Evolutionary conservation across 30 jellyfish, hydroid and myxozoan genomes (phyloP).

Genomic region (Aurelia aurita): DNA sequence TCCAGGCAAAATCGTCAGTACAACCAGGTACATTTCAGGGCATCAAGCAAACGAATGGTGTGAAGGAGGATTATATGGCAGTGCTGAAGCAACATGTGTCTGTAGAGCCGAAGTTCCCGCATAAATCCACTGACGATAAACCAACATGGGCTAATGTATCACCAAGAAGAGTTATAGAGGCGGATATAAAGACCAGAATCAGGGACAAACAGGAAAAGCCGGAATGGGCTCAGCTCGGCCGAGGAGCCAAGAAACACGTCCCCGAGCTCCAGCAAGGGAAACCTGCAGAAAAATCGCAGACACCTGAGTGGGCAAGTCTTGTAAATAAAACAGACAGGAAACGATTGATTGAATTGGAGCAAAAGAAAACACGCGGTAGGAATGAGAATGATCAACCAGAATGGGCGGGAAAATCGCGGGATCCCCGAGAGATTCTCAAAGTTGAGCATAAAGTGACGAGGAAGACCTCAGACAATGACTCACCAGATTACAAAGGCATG

Average conservation of each 20-base stretch:
- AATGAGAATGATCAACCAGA: conserved; percentile 48
- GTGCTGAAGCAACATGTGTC: conserved; percentile 66
- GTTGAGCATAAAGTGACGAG: conserved; percentile 30
- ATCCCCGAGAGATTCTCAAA: conserved; percentile 57
- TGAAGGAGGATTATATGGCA: conserved; percentile 59
- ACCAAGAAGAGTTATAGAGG: conserved; percentile 39
- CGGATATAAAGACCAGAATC: conserved; percentile 30
- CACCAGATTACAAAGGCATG: conserved; percentile 59
- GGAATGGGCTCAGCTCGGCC: conserved; percentile 72
- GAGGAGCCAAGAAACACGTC: conserved; percentile 46
- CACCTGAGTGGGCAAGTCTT: conserved; percentile 72
- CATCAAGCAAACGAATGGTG: conserved; percentile 22
- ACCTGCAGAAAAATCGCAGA: conserved; percentile 16
- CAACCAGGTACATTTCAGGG: conserved; percentile 54
- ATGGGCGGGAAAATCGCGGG: conserved; percentile 70
- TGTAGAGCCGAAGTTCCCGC: conserved; percentile 39
- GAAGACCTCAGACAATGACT: conserved; percentile 36
- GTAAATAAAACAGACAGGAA: conserved; percentile 53
- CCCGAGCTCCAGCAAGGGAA: conserved; percentile 40
- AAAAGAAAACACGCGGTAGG: conserved; percentile 31
- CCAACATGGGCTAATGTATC: conserved; percentile 70
- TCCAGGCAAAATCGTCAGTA: conserved; percentile 21
- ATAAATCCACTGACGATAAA: conserved; percentile 30
- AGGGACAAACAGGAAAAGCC: conserved; percentile 66
- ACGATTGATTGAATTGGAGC: conserved; percentile 50